Conservation (phyloP, 1,140 invertebrate genomes). For the Anastrepha obliqua region DNA sequence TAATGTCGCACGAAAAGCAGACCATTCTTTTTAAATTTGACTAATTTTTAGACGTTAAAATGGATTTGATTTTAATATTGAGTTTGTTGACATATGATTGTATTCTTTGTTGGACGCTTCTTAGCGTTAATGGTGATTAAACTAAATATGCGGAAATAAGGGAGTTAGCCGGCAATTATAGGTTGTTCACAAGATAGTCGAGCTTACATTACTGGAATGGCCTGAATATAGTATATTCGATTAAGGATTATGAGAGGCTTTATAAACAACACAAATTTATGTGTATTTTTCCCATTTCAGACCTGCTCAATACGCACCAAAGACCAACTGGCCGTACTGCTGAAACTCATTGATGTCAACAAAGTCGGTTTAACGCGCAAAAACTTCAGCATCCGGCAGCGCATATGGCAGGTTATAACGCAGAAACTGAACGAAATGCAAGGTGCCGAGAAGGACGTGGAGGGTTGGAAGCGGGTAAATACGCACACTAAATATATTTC, state of each 20-base stretch:
- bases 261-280: neutral
- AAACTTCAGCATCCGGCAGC: slow-evolving; percentile 40
- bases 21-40: neutral
- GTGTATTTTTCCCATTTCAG: neutral
- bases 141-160: too few relatives aligned
- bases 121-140: too few relatives aligned
- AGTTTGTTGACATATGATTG: too few relatives aligned
- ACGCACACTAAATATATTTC: neutral
- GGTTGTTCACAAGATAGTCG: too few relatives aligned
- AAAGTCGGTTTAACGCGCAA: slow-evolving; percentile 10
- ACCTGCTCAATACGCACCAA: neutral
- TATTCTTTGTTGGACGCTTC: too few relatives aligned
- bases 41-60: neutral
- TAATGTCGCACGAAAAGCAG: slow-evolving; percentile 21
- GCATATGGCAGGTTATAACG: slow-evolving; percentile 44
- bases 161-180: too few relatives aligned
- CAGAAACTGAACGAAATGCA: slow-evolving; percentile 46
- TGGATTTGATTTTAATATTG: too few relatives aligned
- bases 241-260: too few relatives aligned
- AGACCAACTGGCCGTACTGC: slow-evolving; percentile 26
- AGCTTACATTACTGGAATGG: too few relatives aligned
- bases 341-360: slow-evolving; percentile 49
- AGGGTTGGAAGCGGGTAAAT: slow-evolving; percentile 52
- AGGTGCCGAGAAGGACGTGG: slow-evolving; percentile 40
- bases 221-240: too few relatives aligned